Evolutionary conservation across 2,888 invertebrate genomes (phyloP).

Genomic region (Lasioglossum pauxillum): DNA sequence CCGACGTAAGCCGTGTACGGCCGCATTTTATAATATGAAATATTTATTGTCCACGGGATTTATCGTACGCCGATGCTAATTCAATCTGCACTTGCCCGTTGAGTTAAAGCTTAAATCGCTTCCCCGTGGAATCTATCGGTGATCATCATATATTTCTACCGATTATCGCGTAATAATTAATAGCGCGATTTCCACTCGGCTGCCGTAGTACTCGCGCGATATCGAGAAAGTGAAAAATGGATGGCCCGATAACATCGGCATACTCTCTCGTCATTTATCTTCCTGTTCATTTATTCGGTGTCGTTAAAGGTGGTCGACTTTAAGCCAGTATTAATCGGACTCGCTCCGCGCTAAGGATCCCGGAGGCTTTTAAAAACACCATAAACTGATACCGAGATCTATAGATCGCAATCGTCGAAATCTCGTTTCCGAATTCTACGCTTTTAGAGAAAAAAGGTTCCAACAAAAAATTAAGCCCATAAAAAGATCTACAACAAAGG

Average conservation of each 20-base stretch:
- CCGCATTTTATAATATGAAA: constrained; percentile 5
- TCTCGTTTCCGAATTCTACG: background rate
- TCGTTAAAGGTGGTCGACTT: constrained; percentile 61
- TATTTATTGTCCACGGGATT: constrained; percentile 11
- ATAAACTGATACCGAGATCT: constrained; percentile 55
- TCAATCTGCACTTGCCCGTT: constrained; percentile 25
- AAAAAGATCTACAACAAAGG: too few relatives aligned
- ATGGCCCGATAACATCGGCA: constrained; percentile 67
- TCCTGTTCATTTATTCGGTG: constrained; percentile 65
- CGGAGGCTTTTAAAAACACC: constrained; percentile 28
- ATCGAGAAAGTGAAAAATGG: constrained; percentile 69
- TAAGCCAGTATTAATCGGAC: constrained; percentile 62
- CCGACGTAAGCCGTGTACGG: background rate
- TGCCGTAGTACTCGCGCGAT: constrained; percentile 44
- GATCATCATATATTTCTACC: constrained; percentile 59
- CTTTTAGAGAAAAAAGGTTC: too few relatives aligned
- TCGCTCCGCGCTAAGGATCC: constrained; percentile 16
- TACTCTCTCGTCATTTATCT: constrained; percentile 67
- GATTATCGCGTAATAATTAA: constrained; percentile 68
- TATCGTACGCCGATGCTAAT: constrained; percentile 23
- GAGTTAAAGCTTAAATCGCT: constrained; percentile 35
- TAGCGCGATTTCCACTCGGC: constrained; percentile 55
- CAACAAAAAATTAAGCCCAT: too few relatives aligned
- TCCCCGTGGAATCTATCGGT: constrained; percentile 36
- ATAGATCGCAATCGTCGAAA: background rate